These are phyloP conservation scores for Arge pagana DNA, from an alignment of 2,888 invertebrate species.

Conservation along the genomic window DNA sequence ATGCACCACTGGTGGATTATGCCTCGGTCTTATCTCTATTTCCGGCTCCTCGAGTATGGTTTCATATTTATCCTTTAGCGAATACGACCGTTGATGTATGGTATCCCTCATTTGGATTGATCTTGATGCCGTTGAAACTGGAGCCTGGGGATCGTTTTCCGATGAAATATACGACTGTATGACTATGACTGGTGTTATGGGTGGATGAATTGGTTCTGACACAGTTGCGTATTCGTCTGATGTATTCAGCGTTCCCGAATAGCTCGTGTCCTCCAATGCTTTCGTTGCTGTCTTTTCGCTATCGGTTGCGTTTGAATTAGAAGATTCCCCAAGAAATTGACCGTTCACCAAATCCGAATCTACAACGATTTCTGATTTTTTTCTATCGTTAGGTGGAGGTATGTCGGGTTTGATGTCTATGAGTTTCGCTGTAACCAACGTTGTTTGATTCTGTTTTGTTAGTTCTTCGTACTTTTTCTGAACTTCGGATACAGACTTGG, in stretches of 20 bases:
- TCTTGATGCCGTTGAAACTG: neutral
- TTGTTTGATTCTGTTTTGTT: constrained; percentile 11
- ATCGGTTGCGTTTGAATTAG: too few species aligned
- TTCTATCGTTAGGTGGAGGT: too few species aligned
- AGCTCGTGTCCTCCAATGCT: too few species aligned
- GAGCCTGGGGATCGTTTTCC: neutral
- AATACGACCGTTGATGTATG: constrained; percentile 2
- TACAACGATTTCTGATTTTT: too few species aligned
- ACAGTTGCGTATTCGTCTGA: too few species aligned
- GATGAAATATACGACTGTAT: too few species aligned
- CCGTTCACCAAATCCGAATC: too few species aligned
- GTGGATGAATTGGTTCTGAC: too few species aligned
- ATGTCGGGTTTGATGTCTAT: constrained; percentile 5
- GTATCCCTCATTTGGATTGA: neutral
- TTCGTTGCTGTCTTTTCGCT: too few species aligned
- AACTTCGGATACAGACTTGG: constrained; percentile 7
- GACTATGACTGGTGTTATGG: too few species aligned
- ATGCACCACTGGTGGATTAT: constrained; percentile 16
- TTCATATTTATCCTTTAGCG: constrained; percentile 8
- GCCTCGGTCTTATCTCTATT: constrained; percentile 6
- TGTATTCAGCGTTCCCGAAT: too few species aligned
- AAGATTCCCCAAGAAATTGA: too few species aligned
- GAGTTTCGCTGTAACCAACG: constrained; percentile 4
- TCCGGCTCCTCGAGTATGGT: constrained; percentile 5
- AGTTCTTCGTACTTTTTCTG: constrained; percentile 19